phyloP scores from a whole-genome alignment of 1,140 invertebrate genomes.

The Antheraea pernyi region DNA sequence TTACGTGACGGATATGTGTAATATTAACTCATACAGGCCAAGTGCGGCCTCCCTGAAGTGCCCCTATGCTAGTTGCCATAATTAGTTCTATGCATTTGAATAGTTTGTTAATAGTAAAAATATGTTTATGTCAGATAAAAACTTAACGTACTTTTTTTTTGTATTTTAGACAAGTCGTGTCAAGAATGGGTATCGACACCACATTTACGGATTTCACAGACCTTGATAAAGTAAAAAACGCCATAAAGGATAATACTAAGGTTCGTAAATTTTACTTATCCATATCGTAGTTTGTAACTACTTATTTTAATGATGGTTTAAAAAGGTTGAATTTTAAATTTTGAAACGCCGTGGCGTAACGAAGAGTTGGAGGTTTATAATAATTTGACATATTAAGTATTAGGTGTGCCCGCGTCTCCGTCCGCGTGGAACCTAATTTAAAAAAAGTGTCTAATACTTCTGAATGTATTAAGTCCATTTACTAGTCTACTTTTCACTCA shows the following conservation, averaged over 20 bases:
- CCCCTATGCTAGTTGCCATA: background rate
- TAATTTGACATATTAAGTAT: too few species aligned
- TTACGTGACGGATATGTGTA: background rate
- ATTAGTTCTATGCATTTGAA: background rate
- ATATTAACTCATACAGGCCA: background rate
- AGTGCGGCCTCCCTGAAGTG: background rate
- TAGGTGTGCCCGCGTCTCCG: too few species aligned
- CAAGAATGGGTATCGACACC: slow-evolving; percentile 85
- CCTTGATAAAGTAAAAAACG: slow-evolving; percentile 82
- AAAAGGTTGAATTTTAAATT: too few species aligned
- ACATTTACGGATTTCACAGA: slow-evolving; percentile 92
- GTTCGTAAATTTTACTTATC: slow-evolving; percentile 66
- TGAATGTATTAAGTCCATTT: too few species aligned
- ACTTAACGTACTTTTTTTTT: slow-evolving; percentile 8
- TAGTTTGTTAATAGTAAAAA: background rate
- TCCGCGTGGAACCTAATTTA: too few species aligned
- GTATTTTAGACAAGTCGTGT: slow-evolving; percentile 80
- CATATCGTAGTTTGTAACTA: background rate
- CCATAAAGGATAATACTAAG: slow-evolving; percentile 92
- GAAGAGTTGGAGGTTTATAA: too few species aligned
- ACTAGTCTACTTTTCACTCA: too few species aligned
- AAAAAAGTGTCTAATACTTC: too few species aligned
- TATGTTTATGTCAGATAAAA: background rate
- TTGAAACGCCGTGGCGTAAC: too few species aligned
- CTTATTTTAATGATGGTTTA: background rate